Conservation (phyloP, 2,113 vertebrate genomes). For the Nothoprocta perdicaria region DNA sequence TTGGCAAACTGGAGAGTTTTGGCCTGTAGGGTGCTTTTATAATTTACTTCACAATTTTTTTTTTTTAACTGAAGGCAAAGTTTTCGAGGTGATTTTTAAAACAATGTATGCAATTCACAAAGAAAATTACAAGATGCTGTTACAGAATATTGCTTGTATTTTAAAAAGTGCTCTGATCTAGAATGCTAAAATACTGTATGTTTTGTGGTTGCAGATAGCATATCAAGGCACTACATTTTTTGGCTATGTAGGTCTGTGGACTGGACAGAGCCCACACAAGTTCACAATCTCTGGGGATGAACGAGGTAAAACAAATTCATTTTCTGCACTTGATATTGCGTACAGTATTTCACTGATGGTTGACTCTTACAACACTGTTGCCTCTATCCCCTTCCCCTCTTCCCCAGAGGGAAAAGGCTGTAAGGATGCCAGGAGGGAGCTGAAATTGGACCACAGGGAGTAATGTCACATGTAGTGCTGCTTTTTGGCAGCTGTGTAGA, state of each 20-base stretch:
- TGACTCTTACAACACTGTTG: not conserved
- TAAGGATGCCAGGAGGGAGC: not conserved
- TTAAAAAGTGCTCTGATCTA: not conserved
- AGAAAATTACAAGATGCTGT: not conserved
- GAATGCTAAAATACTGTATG: not conserved
- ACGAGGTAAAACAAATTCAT: constrained; percentile 77
- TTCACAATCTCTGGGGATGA: constrained; percentile 91
- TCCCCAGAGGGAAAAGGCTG: not conserved
- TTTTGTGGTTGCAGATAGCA: constrained; percentile 74
- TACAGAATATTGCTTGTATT: fast-evolving
- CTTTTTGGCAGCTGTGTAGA: not conserved
- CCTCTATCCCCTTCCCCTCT: not conserved
- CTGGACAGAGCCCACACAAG: constrained; percentile 89
- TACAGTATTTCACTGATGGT: fast-evolving
- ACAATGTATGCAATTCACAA: fast-evolving
- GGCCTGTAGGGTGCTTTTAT: not conserved
- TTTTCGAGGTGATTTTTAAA: not conserved
- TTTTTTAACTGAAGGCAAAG: not conserved
- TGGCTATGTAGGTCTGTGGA: constrained; percentile 94
- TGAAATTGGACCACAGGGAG: not conserved
- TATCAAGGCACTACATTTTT: constrained; percentile 91
- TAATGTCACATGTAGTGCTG: not conserved
- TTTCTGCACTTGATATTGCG: fast-evolving
- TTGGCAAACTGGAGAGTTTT: not conserved
- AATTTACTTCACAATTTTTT: not conserved